Conservation (phyloP, 1,140 invertebrate genomes). For the Drosophila punjabiensis region DNA sequence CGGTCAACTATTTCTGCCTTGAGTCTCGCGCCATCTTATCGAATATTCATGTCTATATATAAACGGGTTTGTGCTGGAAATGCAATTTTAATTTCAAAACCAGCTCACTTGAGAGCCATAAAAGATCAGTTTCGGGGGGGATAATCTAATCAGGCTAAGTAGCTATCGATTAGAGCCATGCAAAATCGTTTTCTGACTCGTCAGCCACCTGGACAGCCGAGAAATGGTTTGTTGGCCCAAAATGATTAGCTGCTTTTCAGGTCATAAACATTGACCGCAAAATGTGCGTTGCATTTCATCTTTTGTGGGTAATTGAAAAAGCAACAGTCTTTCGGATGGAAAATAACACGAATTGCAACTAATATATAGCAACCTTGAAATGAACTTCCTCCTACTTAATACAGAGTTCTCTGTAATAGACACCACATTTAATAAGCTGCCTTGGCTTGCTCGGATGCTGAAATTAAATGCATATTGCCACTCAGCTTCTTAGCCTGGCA, state of each 20-base stretch:
- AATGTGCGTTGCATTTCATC: constrained; percentile 7
- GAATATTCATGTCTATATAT: not conserved
- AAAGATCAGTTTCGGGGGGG: not conserved
- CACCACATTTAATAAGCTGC: constrained; percentile 3
- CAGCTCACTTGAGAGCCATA: not conserved
- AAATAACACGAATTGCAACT: not conserved
- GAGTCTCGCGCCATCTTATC: constrained; percentile 26
- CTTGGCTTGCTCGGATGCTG: not conserved
- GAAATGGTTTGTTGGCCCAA: constrained; percentile 6
- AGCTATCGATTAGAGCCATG: constrained; percentile 11
- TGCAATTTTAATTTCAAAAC: constrained; percentile 23
- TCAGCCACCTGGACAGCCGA: constrained; percentile 1
- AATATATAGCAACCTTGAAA: too few species aligned
- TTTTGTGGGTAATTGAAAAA: constrained; percentile 6
- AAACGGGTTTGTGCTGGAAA: not conserved
- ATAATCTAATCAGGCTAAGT: constrained; percentile 24
- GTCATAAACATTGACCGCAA: constrained; percentile 7
- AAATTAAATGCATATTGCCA: constrained; percentile 27
- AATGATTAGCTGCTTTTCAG: constrained; percentile 1
- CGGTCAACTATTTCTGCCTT: constrained; percentile 48
- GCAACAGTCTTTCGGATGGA: too few species aligned
- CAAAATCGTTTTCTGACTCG: constrained; percentile 10
- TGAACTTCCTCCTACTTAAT: not conserved
- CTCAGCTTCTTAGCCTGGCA: constrained; percentile 8
- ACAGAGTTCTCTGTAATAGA: not conserved